Conservation (phyloP, 2,797 vertebrate genomes). For the Triplophysa yarkandensis region DNA sequence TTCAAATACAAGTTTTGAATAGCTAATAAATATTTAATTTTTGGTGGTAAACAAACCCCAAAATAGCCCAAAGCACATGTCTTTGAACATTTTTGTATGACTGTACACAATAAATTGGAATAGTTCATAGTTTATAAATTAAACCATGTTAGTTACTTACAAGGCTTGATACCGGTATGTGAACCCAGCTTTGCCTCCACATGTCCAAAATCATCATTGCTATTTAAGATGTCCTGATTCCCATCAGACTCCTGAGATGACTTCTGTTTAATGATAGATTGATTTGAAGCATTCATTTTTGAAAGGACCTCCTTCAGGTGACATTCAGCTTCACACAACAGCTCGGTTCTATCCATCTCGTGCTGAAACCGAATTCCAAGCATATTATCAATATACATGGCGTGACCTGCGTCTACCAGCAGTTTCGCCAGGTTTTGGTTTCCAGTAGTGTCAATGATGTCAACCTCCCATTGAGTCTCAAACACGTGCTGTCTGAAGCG, state of each 20-base stretch:
- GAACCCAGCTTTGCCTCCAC: not conserved
- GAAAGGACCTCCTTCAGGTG: not conserved
- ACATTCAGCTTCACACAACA: not conserved
- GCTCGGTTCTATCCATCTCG: not conserved
- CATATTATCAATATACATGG: constrained; percentile 64
- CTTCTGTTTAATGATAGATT: constrained; percentile 1
- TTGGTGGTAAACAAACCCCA: too few relatives aligned
- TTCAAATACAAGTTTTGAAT: too few relatives aligned
- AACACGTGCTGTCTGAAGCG: constrained; percentile 72
- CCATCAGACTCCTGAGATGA: not conserved
- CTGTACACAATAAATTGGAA: not conserved
- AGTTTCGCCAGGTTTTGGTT: constrained; percentile 70
- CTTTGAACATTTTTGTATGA: too few relatives aligned
- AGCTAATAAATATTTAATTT: too few relatives aligned
- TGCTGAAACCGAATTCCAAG: constrained; percentile 65
- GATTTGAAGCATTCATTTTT: not conserved
- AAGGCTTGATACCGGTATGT: constrained; percentile 27
- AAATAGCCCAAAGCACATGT: too few relatives aligned
- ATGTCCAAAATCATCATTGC: constrained; percentile 25
- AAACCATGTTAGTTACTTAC: constrained; percentile 50
- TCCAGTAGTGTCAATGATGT: constrained; percentile 71
- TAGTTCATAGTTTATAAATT: not conserved
- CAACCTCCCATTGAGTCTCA: constrained; percentile 77
- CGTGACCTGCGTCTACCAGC: constrained; percentile 73
- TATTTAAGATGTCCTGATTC: not conserved